These are phyloP conservation scores for Peucedramus taeniatus DNA, from an alignment of 2,113 vertebrate species.

Conservation along the genomic window DNA sequence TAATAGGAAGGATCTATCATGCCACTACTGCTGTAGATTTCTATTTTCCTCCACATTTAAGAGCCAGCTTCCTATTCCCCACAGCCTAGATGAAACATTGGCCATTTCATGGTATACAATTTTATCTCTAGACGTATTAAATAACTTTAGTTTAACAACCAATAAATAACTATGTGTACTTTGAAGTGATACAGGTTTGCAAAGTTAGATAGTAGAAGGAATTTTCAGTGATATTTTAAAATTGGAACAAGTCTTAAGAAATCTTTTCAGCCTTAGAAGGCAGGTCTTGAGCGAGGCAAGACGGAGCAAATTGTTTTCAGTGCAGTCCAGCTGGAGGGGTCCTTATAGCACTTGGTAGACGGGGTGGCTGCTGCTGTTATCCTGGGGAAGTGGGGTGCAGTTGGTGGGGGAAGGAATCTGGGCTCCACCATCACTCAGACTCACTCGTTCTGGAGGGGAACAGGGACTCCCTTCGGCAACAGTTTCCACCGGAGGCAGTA, in stretches of 20 bases:
- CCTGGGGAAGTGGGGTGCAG: constrained; percentile 70
- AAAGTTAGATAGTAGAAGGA: constrained; percentile 37
- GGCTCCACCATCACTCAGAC: constrained; percentile 53
- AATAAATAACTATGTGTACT: constrained; percentile 61
- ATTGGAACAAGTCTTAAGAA: constrained; percentile 26
- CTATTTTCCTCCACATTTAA: not conserved
- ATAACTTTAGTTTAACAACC: constrained; percentile 54
- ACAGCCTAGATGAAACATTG: constrained; percentile 35
- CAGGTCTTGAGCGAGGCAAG: not conserved
- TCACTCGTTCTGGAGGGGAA: constrained; percentile 68
- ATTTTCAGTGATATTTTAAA: constrained; percentile 52
- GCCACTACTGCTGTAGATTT: not conserved
- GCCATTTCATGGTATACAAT: constrained; percentile 40
- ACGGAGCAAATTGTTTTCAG: not conserved
- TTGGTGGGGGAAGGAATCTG: constrained; percentile 67
- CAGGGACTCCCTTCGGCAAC: constrained; percentile 70
- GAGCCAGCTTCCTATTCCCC: not conserved
- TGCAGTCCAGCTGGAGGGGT: not conserved
- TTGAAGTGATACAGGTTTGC: constrained; percentile 46
- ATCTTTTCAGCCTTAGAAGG: not conserved
- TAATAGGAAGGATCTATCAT: not conserved
- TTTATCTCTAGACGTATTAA: constrained; percentile 38
- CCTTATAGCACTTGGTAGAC: constrained; percentile 92
- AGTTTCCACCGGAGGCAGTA: constrained; percentile 66
- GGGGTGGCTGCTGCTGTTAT: constrained; percentile 75